Evolutionary conservation across 2,888 invertebrate genomes (phyloP).

Genomic region (Harmothoe impar): DNA sequence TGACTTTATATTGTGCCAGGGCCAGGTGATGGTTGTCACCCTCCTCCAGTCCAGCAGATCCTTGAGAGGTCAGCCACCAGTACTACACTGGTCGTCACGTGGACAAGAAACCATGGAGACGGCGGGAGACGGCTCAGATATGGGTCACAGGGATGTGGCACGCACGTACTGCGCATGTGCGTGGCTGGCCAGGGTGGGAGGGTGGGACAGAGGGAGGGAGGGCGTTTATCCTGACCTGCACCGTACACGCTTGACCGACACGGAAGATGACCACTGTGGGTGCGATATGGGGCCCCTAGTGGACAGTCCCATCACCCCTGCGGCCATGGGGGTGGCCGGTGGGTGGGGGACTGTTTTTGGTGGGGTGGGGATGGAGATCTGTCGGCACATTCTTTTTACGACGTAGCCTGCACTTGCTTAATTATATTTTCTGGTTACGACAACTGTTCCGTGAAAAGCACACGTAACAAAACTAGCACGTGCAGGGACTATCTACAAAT

Average conservation of each 20-base stretch:
- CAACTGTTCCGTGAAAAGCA: no score
- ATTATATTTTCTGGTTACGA: no score
- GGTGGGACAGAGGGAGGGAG: background rate
- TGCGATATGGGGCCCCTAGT: constrained; percentile 45
- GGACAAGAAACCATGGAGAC: constrained; percentile 43
- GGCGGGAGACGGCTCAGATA: background rate
- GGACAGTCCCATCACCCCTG: constrained; percentile 14
- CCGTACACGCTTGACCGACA: constrained; percentile 57
- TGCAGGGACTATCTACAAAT: no score
- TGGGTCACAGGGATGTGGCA: constrained; percentile 41
- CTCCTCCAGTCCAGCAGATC: no score
- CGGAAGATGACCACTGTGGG: constrained; percentile 49
- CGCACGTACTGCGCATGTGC: constrained; percentile 41
- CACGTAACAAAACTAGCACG: no score
- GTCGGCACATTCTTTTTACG: no score
- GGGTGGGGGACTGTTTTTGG: background rate
- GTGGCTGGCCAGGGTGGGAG: constrained; percentile 22
- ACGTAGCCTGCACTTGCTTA: no score
- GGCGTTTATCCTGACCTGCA: background rate
- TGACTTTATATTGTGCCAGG: no score
- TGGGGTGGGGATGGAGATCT: background rate
- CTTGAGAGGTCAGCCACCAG: background rate
- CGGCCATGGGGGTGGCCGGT: constrained; percentile 45
- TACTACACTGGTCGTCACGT: background rate
- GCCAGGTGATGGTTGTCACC: no score